Percentiles rank a stretch among this genome's conserved stretches.
Conservation (phyloP, 2,797 vertebrate species). For the Menidia menidia region DNA sequence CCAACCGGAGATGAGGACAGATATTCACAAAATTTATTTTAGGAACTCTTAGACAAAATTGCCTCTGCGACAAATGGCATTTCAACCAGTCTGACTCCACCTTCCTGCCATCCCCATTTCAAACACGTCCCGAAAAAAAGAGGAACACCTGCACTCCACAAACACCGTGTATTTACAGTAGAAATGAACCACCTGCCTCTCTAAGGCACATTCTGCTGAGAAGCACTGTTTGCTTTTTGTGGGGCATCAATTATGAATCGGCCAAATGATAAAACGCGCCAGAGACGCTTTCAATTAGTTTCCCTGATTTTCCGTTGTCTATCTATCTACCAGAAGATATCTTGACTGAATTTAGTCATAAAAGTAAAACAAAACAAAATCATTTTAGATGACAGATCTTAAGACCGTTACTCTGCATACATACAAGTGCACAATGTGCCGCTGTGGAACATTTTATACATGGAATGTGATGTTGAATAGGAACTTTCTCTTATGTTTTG, state of each 20-base stretch:
- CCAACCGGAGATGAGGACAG: conserved; percentile 27
- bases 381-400: too few relatives aligned
- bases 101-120: conserved; percentile 51
- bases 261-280: conserved; percentile 17
- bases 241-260: conserved; percentile 36
- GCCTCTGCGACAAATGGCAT: conserved; percentile 68
- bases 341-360: neutral
- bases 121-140: conserved; percentile 52
- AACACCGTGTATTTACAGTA: conserved; percentile 34
- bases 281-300: conserved; percentile 4
- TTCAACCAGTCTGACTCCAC: conserved; percentile 65
- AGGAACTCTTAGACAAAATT: conserved; percentile 78
- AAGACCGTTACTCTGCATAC: too few relatives aligned
- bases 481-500: too few relatives aligned
- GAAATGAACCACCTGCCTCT: conserved; percentile 38
- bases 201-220: neutral
- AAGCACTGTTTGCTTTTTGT: conserved; percentile 25
- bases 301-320: conserved; percentile 1
- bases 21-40: conserved; percentile 45
- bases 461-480: too few relatives aligned
- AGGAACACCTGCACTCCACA: conserved; percentile 29
- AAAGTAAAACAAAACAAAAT: neutral
- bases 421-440: too few relatives aligned
- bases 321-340: neutral
- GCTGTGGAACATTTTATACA: too few relatives aligned